Evolutionary conservation across 2,888 invertebrate species (phyloP).

Genomic region (Cataglyphis cursor): DNA sequence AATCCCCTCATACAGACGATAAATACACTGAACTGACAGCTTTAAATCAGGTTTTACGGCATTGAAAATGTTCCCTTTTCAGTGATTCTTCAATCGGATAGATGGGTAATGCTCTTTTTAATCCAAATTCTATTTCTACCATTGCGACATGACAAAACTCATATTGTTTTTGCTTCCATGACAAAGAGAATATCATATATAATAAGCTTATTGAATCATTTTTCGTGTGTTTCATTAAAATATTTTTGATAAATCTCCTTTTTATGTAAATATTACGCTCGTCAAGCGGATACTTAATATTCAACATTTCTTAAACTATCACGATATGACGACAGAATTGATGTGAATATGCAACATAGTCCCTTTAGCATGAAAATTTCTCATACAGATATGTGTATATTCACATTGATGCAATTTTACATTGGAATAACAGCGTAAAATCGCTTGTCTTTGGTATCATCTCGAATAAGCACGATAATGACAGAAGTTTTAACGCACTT

Average conservation of each 20-base stretch:
- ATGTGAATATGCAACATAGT: not conserved
- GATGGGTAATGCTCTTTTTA: slow-evolving; percentile 51
- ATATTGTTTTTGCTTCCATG: slow-evolving; percentile 1
- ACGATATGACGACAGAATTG: not conserved
- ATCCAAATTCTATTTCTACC: slow-evolving; percentile 53
- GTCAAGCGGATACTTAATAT: not conserved
- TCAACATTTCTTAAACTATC: slow-evolving; percentile 7
- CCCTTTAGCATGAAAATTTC: slow-evolving; percentile 17
- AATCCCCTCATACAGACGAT: slow-evolving; percentile 32
- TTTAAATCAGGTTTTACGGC: slow-evolving; percentile 53
- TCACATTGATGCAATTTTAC: slow-evolving; percentile 1
- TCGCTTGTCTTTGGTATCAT: slow-evolving; percentile 25
- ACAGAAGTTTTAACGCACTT: slow-evolving; percentile 40
- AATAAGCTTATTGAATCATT: slow-evolving; percentile 25
- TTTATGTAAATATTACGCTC: not conserved
- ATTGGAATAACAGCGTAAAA: slow-evolving; percentile 19
- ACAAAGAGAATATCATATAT: not conserved
- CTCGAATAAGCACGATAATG: slow-evolving; percentile 38
- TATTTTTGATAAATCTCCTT: not conserved
- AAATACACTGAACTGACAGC: slow-evolving; percentile 39
- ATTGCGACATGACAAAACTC: slow-evolving; percentile 14
- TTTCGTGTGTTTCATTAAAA: not conserved
- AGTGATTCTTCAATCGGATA: slow-evolving; percentile 48
- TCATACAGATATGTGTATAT: not conserved
- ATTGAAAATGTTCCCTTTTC: slow-evolving; percentile 53